Conservation (phyloP, 30 jellyfish, hydroid and myxozoan genomes). For the Aurelia aurita complex sp. Pacific region DNA sequence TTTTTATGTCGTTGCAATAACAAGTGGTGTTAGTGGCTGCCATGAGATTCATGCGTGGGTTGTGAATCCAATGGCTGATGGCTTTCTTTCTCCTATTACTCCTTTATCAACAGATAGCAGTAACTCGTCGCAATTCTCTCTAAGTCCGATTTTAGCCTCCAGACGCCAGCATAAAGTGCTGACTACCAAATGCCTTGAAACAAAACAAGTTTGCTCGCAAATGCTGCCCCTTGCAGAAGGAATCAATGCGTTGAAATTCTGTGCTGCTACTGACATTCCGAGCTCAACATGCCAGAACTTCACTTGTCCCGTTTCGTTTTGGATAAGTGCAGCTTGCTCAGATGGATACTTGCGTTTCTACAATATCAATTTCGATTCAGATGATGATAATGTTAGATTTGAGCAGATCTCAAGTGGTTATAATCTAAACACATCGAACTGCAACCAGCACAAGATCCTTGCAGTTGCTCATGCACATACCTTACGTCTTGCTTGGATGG, state of each 20-base stretch:
- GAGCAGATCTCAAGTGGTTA: slow-evolving; percentile 6
- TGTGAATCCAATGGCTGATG: slow-evolving; percentile 31
- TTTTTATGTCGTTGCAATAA: slow-evolving; percentile 59
- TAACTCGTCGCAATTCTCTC: slow-evolving; percentile 51
- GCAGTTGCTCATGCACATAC: slow-evolving; percentile 89
- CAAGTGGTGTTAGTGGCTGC: slow-evolving; percentile 2
- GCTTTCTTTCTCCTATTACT: slow-evolving; percentile 48
- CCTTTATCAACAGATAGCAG: slow-evolving; percentile 62
- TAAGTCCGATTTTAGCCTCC: slow-evolving; percentile 52
- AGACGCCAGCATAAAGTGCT: slow-evolving; percentile 15
- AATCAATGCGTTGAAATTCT: slow-evolving; percentile 40
- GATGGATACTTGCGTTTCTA: slow-evolving; percentile 53
- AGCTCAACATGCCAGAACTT: slow-evolving; percentile 66
- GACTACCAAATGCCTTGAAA: slow-evolving; percentile 47
- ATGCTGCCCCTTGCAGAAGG: slow-evolving; percentile 53
- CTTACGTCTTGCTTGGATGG: slow-evolving; percentile 81
- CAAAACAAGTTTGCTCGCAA: slow-evolving; percentile 49
- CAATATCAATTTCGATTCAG: slow-evolving; percentile 19
- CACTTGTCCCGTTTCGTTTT: slow-evolving; percentile 73
- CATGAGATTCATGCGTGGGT: slow-evolving; percentile 56
- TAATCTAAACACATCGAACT: slow-evolving; percentile 4
- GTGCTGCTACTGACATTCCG: slow-evolving; percentile 75
- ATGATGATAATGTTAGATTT: not conserved
- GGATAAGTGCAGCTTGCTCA: slow-evolving; percentile 71
- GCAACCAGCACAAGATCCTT: slow-evolving; percentile 38